These are phyloP conservation scores for Kryphioiulus occultus DNA, from an alignment of 2,888 invertebrate species.

Conservation along the genomic window DNA sequence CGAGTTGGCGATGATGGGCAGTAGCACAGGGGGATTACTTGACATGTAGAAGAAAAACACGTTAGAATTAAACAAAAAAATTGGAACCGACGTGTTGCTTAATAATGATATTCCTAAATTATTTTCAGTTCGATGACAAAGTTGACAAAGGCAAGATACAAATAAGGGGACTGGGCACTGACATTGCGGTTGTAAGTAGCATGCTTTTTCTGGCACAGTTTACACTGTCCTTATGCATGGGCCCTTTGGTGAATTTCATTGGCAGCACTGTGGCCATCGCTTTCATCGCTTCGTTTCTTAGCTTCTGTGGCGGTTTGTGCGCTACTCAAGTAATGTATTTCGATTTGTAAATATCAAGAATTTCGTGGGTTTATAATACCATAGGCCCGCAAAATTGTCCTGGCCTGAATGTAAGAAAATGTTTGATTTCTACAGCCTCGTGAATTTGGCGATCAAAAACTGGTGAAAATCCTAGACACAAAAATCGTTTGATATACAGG, in stretches of 20 bases:
- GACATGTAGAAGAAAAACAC: not conserved
- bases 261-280: conserved; percentile 91
- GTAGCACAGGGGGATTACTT: not conserved
- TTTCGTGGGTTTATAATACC: not conserved
- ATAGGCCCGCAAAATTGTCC: not conserved
- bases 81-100: not conserved
- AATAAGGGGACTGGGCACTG: conserved; percentile 89
- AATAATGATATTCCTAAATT: conserved; percentile 47
- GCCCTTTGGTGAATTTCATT: conserved; percentile 76
- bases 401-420: not conserved
- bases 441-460: too few relatives aligned
- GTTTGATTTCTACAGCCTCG: not conserved
- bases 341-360: conserved; percentile 71
- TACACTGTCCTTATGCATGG: conserved; percentile 84
- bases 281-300: conserved; percentile 81
- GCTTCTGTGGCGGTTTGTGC: conserved; percentile 82
- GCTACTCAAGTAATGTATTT: conserved; percentile 90
- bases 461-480: too few relatives aligned
- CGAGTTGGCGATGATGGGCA: not conserved
- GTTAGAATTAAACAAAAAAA: not conserved
- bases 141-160: not conserved
- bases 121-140: conserved; percentile 44
- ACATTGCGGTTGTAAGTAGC: conserved; percentile 91
- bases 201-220: conserved; percentile 97
- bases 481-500: too few relatives aligned